A percentile compares a stretch with the other conserved stretches of the same genome.
These are phyloP conservation scores for Hedychridium roseum DNA, from an alignment of 2,888 invertebrate species.

Conservation along the genomic window DNA sequence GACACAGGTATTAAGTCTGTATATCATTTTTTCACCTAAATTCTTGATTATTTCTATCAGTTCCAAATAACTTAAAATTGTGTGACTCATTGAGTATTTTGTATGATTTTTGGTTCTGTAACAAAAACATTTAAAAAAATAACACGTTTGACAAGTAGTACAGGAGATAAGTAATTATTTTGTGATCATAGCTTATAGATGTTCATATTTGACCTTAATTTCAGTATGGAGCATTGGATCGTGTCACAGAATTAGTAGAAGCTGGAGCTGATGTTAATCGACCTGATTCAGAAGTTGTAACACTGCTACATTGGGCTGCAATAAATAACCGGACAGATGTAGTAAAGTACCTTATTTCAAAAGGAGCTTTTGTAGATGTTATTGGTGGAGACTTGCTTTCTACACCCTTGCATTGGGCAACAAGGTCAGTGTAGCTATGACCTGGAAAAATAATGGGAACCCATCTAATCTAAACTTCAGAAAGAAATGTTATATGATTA, in stretches of 20 bases:
- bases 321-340: slow-evolving; percentile 97
- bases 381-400: slow-evolving; percentile 95
- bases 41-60: too few species aligned
- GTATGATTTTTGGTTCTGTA: too few species aligned
- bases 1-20: slow-evolving; percentile 76
- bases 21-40: neutral
- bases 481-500: neutral
- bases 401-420: slow-evolving; percentile 98
- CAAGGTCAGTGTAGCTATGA: slow-evolving; percentile 72
- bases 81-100: too few species aligned
- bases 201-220: too few species aligned
- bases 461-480: neutral
- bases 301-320: slow-evolving; percentile 98
- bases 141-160: too few species aligned
- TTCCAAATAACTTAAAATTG: too few species aligned
- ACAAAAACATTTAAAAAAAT: too few species aligned
- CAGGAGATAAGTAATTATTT: too few species aligned
- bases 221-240: slow-evolving; percentile 85
- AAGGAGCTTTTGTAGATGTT: slow-evolving; percentile 89
- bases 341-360: slow-evolving; percentile 85
- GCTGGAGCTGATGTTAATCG: slow-evolving; percentile 94
- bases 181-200: too few species aligned
- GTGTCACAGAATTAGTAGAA: slow-evolving; percentile 87
- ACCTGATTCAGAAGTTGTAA: slow-evolving; percentile 94
- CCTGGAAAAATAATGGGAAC: too few species aligned